Base-by-base conservation (phyloP, 2,113 vertebrate species). In the Campylomormyrus tamandua region DNA sequence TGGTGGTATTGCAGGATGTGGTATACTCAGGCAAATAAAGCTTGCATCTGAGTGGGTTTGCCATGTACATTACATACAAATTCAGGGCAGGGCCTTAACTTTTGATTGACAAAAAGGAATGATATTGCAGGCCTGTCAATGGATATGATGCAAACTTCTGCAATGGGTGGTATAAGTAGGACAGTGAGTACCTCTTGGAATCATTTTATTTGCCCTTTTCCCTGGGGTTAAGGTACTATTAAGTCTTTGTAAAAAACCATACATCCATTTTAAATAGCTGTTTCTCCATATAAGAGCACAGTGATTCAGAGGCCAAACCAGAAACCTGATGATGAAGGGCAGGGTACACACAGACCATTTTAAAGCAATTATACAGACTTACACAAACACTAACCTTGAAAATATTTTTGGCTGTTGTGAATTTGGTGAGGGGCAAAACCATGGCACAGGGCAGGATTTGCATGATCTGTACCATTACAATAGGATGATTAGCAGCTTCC, bases 61-160 rank as follows among this genome's bases (percentile, higher is more conserved):
- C 0, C 49, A 52, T 31, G 21, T 87, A 56, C 27, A 53, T 5
- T 53, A 39, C 27, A 50, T 48, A 87, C 3, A 31, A 39, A 35
- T 27, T 87, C 48, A 52, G 85, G 21, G 48, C 50, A 56, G 13
- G 50, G 85, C 15, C 15, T 87, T 87, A 70, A 87, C 31, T 87
- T 87, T 87, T 87, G 13, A 24, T 35, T 87, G 27, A 49, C 49
- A 87, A 35, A 35, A 49, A 53, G 21, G n/a, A 56, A 87, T 87
- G 50, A 56, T 13, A 56, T 87, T 87, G 85, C 50, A 56, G 50
- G 85, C 15, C 50, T 52, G 50, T 87, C 50, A 87, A 87, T 87
- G 50, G 85, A 53, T 53, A 87, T 87, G 85, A 87, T 87, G 85
- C 85, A 87, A 87, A 87, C 85, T 15, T 56, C 31, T 87, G 85